A percentile compares a stretch with the other conserved stretches of the same genome.
Evolutionary conservation across 2,113 vertebrate species (phyloP).

Genomic region (Silurus meridionalis): DNA sequence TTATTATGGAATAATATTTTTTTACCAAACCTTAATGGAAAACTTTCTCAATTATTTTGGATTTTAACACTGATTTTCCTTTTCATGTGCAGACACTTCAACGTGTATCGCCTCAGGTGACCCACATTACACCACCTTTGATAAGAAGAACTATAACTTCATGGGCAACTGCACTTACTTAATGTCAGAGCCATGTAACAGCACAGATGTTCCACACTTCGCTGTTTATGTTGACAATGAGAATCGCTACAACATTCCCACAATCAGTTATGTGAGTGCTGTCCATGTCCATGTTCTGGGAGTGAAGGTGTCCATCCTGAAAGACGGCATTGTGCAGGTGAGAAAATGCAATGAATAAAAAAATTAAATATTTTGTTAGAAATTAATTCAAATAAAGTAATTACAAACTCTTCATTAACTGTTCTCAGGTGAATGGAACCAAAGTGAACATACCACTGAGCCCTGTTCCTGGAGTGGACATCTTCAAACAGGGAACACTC

Average conservation of each 20-base stretch:
- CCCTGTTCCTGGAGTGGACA: slow-evolving; percentile 44
- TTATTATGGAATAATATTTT: not conserved
- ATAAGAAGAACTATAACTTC: slow-evolving; percentile 70
- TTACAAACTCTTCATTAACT: not conserved
- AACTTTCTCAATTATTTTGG: not conserved
- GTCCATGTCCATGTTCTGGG: slow-evolving; percentile 67
- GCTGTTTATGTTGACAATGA: slow-evolving; percentile 73
- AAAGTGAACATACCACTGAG: slow-evolving; percentile 54
- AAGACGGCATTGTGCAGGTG: slow-evolving; percentile 74
- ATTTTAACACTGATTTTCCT: not conserved
- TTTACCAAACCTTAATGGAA: too few relatives aligned
- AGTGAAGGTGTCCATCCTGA: slow-evolving; percentile 72
- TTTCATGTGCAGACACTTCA: slow-evolving; percentile 59
- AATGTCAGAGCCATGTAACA: slow-evolving; percentile 69
- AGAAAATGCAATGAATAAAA: slow-evolving; percentile 18
- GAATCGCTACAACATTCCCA: slow-evolving; percentile 66
- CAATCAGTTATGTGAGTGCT: slow-evolving; percentile 73
- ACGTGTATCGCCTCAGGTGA: slow-evolving; percentile 69
- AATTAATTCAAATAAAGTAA: too few relatives aligned
- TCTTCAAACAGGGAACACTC: slow-evolving; percentile 52
- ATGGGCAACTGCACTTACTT: slow-evolving; percentile 79
- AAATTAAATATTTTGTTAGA: too few relatives aligned
- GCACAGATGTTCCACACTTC: slow-evolving; percentile 62
- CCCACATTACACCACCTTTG: slow-evolving; percentile 78
- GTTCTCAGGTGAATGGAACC: slow-evolving; percentile 54